phyloP scores from a whole-genome alignment of 1,140 invertebrate species.

The Brachionus calyciflorus region DNA sequence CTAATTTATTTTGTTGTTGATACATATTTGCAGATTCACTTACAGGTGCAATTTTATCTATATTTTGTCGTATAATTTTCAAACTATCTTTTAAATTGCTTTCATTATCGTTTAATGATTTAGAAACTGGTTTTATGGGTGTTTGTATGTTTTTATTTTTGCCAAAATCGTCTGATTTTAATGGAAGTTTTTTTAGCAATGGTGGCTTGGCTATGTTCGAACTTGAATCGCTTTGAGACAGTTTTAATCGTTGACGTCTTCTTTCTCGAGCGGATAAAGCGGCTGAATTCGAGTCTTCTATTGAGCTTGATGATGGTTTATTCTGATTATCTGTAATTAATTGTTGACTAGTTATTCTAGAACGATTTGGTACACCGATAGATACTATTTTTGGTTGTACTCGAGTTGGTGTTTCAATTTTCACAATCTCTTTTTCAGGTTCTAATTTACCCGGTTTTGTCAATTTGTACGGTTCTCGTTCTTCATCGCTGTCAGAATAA shows the following conservation, averaged over 20 bases:
- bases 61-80: slow-evolving; percentile 42
- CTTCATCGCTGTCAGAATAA: neutral
- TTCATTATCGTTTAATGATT: neutral
- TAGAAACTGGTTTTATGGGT: neutral
- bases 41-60: neutral
- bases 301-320: too few species aligned
- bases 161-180: slow-evolving; percentile 3
- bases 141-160: neutral
- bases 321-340: too few species aligned
- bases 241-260: neutral
- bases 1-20: slow-evolving; percentile 22
- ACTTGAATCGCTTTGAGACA: slow-evolving; percentile 3
- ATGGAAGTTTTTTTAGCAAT: neutral
- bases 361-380: neutral
- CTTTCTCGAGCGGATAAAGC: slow-evolving; percentile 27
- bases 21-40: neutral
- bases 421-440: neutral
- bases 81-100: slow-evolving; percentile 28
- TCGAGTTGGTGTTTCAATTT: neutral
- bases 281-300: too few species aligned
- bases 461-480: slow-evolving; percentile 3
- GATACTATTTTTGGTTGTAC: slow-evolving; percentile 16
- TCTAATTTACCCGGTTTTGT: neutral
- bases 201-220: neutral
- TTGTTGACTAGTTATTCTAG: slow-evolving; percentile 10